Evolutionary conservation across 1,140 invertebrate species (phyloP).

Genomic region (Zeugodacus cucurbitae): DNA sequence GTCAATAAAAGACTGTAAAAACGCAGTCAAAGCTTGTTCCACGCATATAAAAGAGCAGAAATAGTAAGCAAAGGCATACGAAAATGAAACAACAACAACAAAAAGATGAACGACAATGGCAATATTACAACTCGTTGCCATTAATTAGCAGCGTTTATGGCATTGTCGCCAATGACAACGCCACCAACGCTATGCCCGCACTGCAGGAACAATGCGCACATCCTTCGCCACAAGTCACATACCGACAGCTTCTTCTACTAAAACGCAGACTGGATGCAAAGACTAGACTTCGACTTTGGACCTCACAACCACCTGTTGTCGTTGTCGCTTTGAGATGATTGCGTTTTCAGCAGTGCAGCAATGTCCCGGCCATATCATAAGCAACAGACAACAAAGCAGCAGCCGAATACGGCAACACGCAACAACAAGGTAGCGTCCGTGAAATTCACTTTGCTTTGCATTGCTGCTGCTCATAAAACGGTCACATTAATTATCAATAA

Average conservation of each 20-base stretch:
- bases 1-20: neutral
- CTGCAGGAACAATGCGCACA: too few relatives aligned
- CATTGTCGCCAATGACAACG: neutral
- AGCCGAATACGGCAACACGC: neutral
- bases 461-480: slow-evolving; percentile 34
- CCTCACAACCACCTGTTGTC: neutral
- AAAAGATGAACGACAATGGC: neutral
- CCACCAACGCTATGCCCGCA: neutral
- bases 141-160: slow-evolving; percentile 6
- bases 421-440: neutral
- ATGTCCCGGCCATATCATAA: neutral
- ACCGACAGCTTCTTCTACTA: neutral
- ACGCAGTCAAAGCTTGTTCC: neutral
- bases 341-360: neutral
- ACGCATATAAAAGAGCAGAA: neutral
- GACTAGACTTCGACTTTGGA: neutral
- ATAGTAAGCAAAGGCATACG: neutral
- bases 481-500: slow-evolving; percentile 36
- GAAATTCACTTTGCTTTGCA: slow-evolving; percentile 33
- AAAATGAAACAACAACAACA: neutral
- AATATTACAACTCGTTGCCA: neutral
- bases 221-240: neutral
- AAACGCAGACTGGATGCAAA: neutral
- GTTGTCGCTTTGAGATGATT: neutral
- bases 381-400: neutral